Percentiles rank a stretch among this genome's conserved stretches.
phyloP scores from a whole-genome alignment of 2,888 invertebrate species.

The Tortrix viridana region DNA sequence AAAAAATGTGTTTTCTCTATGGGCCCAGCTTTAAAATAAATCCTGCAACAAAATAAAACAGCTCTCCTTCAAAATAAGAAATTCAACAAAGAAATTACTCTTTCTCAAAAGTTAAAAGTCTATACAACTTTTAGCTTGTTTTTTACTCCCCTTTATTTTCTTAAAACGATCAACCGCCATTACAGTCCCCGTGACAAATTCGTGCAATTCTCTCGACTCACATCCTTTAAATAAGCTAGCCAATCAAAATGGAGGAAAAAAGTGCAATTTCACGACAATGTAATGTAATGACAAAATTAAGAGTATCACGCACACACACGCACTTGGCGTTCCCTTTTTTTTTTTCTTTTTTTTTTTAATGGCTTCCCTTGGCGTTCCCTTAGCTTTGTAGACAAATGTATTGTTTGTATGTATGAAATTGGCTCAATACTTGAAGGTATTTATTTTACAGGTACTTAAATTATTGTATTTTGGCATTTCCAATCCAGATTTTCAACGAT shows the following conservation, averaged over 20 bases:
- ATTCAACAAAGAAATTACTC: too few relatives aligned
- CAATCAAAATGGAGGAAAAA: slow-evolving; percentile 58
- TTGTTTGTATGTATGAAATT: too few relatives aligned
- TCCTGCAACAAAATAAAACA: too few relatives aligned
- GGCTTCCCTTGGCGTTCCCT: neutral
- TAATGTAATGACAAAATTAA: slow-evolving; percentile 70
- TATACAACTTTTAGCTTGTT: neutral
- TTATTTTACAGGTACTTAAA: too few relatives aligned
- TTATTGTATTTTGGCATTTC: too few relatives aligned
- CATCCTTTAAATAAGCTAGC: slow-evolving; percentile 43
- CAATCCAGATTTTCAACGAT: too few relatives aligned
- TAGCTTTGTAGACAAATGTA: too few relatives aligned
- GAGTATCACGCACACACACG: slow-evolving; percentile 47
- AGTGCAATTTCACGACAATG: slow-evolving; percentile 42
- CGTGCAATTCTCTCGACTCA: slow-evolving; percentile 15
- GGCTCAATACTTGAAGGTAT: too few relatives aligned
- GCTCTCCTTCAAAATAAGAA: too few relatives aligned
- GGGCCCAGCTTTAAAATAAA: too few relatives aligned
- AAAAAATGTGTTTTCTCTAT: too few relatives aligned
- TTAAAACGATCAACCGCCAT: neutral
- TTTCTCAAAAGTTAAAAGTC: too few relatives aligned
- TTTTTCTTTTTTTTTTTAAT: neutral
- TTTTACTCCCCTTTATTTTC: neutral
- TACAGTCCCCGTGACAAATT: slow-evolving; percentile 4
- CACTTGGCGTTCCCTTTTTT: slow-evolving; percentile 24